Evolutionary conservation across 2,113 vertebrate genomes (phyloP), one percentile per base, ranked within the genome.

Genomic region (Ailuropoda melanoleuca): DNA sequence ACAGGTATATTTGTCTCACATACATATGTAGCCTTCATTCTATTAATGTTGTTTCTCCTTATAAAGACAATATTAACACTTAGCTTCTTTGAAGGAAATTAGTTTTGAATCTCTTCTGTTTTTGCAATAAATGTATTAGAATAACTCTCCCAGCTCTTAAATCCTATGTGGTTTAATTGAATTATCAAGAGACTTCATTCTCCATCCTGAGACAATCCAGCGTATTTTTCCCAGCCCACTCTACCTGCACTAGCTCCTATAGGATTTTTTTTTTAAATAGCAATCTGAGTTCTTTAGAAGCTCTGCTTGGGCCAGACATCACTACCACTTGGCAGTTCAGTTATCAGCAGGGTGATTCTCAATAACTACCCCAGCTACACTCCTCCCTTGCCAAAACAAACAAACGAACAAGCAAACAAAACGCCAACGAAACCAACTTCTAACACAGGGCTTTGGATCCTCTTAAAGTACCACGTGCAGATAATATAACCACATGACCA

Each of bases 401-500:
- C 58, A 84, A 43, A 43, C 43, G 92, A 94, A 31, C 26, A 82
- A 93, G 66, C 64, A 84, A 60, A 78, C 10, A 62, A 17, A 70
- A 14, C 14, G 29, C 17, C 31, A 62, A 86, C 29, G 72, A 85
- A 90, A 90, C 50, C n/a, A 68, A 77, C 66, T 90, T 39, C 31
- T 64, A 83, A 72, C 46, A 29, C n/a, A 46, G 62, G 85, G n/a
- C 53, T 90, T 24, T 85, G 48, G 13, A 78, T 70, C 80, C 90
- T 81, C 50, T 86, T 70, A 82, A 95, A 89, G 50, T 55, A 89
- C 34, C 66, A 90, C 1, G 1, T 97, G 86, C 92, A 75, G 56
- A 39, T 77, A 75, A 72, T 55, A 77, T 14, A 95, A 75, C 53
- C 97, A 97, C 43, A 62, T 88, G 92, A 96, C 53, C 70, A 70